Conservation (phyloP, 2,797 vertebrate species). For the Cirrhinus molitorella region DNA sequence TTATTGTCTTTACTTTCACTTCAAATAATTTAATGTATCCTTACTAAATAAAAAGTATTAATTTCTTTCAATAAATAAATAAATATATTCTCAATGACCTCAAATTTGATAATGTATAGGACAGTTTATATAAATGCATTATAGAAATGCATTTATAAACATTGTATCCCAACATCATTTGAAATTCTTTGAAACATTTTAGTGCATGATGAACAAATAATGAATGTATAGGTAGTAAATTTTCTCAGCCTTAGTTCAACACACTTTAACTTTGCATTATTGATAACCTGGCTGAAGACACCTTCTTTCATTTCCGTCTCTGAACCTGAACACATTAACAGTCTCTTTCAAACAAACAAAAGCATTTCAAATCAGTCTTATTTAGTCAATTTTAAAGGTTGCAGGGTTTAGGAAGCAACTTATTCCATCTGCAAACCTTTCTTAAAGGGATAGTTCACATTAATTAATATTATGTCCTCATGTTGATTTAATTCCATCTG, state of each 20-base stretch:
- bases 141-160: background rate
- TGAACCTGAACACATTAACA: background rate
- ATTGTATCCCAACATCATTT: background rate
- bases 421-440: background rate
- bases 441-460: background rate
- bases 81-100: background rate
- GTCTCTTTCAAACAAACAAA: background rate
- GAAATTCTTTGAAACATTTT: background rate
- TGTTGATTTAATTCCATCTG: too few species aligned
- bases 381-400: background rate
- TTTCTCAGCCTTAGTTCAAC: background rate
- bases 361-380: background rate
- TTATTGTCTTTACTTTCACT: background rate
- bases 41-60: background rate
- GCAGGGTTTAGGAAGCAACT: background rate
- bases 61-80: background rate
- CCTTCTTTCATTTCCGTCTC: background rate
- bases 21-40: too few species aligned
- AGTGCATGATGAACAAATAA: background rate
- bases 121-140: background rate
- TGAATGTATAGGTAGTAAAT: background rate
- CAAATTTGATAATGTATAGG: background rate
- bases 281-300: constrained; percentile 3
- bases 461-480: background rate
- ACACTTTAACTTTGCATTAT: constrained; percentile 15